Conservation (phyloP, 2,888 invertebrate species). For the Panzeria rudis region DNA sequence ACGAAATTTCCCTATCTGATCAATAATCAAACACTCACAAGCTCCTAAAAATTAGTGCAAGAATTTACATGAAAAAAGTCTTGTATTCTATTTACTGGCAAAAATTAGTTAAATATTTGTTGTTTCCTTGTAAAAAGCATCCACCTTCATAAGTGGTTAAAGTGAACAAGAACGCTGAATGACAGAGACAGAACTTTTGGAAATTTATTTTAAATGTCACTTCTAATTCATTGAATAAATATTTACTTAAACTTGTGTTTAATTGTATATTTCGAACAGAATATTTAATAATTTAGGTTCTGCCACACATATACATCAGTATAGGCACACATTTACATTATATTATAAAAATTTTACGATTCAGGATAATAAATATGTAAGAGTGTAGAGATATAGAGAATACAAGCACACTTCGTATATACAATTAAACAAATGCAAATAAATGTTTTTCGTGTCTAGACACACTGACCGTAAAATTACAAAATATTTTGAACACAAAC, state of each 20-base stretch:
- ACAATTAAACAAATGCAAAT: constrained; percentile 28
- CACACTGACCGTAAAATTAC: constrained; percentile 60
- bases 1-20: too few species aligned
- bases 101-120: too few species aligned
- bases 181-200: neutral
- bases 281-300: constrained; percentile 4
- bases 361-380: constrained; percentile 19
- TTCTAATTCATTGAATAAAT: constrained; percentile 16
- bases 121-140: too few species aligned
- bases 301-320: neutral
- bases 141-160: too few species aligned
- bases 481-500: constrained; percentile 35
- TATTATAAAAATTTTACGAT: too few species aligned
- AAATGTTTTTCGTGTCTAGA: constrained; percentile 64
- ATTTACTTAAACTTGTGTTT: constrained; percentile 25
- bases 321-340: constrained; percentile 13
- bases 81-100: too few species aligned
- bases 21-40: too few species aligned
- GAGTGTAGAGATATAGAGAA: neutral
- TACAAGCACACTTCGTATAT: neutral
- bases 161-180: neutral
- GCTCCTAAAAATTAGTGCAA: too few species aligned
- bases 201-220: constrained; percentile 19
- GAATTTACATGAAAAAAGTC: too few species aligned
- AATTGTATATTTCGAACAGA: too few species aligned